Evolutionary conservation across 1,140 invertebrate genomes (phyloP).

Genomic region (Achroia grisella): DNA sequence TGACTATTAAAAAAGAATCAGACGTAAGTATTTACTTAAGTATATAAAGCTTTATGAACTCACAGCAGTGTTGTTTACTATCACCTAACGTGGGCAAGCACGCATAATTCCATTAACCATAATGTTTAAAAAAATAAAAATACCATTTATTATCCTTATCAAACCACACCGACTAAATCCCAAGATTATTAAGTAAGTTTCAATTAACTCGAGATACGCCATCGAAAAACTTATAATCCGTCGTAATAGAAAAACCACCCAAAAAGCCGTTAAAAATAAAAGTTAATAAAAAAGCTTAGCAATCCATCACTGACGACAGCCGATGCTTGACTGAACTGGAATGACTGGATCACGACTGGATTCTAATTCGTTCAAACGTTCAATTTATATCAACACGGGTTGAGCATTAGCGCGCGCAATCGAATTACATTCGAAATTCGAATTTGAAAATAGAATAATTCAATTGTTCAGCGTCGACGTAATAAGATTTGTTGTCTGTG

Average conservation of each 20-base stretch:
- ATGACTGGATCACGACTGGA: too few relatives aligned
- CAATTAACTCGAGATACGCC: slow-evolving; percentile 20
- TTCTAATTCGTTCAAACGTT: slow-evolving; percentile 35
- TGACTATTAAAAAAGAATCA: too few relatives aligned
- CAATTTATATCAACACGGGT: slow-evolving; percentile 48
- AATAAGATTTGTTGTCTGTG: too few relatives aligned
- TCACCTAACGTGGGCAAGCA: too few relatives aligned
- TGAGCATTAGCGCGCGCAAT: slow-evolving; percentile 28
- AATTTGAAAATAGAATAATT: slow-evolving; percentile 24
- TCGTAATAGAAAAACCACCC: slow-evolving; percentile 22
- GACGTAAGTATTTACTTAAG: too few relatives aligned
- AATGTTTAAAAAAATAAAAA: slow-evolving; percentile 3
- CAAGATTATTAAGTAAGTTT: slow-evolving; percentile 13
- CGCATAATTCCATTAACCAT: too few relatives aligned
- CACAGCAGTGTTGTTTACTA: too few relatives aligned
- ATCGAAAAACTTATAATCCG: slow-evolving; percentile 21
- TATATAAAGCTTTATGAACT: too few relatives aligned
- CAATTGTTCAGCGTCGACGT: slow-evolving; percentile 4
- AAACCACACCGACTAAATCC: slow-evolving; percentile 2
- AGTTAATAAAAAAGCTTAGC: slow-evolving; percentile 11
- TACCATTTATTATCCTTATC: slow-evolving; percentile 8
- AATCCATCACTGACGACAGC: slow-evolving; percentile 8
- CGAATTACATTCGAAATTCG: slow-evolving; percentile 17
- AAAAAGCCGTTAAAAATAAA: slow-evolving; percentile 3
- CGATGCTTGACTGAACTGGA: slow-evolving; percentile 24